Conservation (phyloP, 2,888 invertebrate species). For the Drosophila percnosoma region DNA sequence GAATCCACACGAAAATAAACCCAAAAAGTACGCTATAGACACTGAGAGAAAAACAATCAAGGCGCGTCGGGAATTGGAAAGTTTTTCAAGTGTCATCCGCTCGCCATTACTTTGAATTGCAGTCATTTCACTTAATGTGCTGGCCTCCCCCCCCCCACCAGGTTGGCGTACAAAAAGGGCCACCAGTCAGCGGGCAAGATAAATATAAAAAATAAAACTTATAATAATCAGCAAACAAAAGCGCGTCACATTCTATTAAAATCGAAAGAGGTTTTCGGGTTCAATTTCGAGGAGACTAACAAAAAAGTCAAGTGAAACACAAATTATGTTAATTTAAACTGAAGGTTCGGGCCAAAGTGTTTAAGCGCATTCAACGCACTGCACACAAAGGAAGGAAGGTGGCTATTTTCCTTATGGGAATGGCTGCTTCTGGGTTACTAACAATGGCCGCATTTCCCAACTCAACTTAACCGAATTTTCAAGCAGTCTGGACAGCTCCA, state of each 20-base stretch:
- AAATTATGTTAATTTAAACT: constrained; percentile 79
- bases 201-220: constrained; percentile 65
- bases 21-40: not conserved
- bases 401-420: not conserved
- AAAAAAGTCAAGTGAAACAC: constrained; percentile 52
- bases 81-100: constrained; percentile 65
- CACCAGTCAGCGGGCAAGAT: constrained; percentile 35
- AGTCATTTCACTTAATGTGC: constrained; percentile 71
- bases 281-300: constrained; percentile 23
- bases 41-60: constrained; percentile 54
- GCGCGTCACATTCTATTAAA: constrained; percentile 71
- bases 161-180: constrained; percentile 67
- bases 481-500: constrained; percentile 44
- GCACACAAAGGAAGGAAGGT: constrained; percentile 29
- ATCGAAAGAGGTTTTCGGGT: constrained; percentile 57
- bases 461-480: constrained; percentile 64
- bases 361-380: constrained; percentile 63
- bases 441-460: constrained; percentile 40
- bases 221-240: constrained; percentile 77
- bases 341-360: constrained; percentile 60
- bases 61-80: constrained; percentile 51
- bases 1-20: constrained; percentile 14
- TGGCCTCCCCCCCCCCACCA: constrained; percentile 38
- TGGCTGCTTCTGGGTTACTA: constrained; percentile 7
- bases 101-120: constrained; percentile 74